phyloP scores from a whole-genome alignment of 2,797 vertebrate genomes.

The Limnodromus scolopaceus region DNA sequence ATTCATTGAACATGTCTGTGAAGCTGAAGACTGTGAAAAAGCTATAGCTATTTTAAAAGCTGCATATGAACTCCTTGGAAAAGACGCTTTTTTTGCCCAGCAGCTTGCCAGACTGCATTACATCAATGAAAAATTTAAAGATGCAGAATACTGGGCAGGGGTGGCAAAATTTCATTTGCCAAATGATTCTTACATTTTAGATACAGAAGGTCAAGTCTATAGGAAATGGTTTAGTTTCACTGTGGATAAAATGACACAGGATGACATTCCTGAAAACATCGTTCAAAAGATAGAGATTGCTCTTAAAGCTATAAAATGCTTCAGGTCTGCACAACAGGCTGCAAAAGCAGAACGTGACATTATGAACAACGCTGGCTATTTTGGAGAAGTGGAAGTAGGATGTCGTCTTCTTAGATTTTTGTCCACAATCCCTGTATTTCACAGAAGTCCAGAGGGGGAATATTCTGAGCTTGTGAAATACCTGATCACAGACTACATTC shows the following conservation, averaged over 20 bases:
- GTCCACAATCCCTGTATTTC: conserved; percentile 75
- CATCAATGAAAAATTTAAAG: conserved; percentile 79
- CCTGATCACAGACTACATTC: conserved; percentile 81
- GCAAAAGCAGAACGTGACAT: conserved; percentile 75
- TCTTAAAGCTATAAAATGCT: conserved; percentile 84
- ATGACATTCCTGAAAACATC: conserved; percentile 61
- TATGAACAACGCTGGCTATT: conserved; percentile 78
- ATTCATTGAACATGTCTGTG: conserved; percentile 82
- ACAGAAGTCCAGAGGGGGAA: conserved; percentile 25
- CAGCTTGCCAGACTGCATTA: conserved; percentile 85
- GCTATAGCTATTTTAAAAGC: conserved; percentile 79
- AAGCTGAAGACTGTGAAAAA: conserved; percentile 61
- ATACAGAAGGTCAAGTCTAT: conserved; percentile 88
- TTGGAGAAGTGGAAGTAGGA: conserved; percentile 83
- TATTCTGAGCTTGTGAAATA: conserved; percentile 78
- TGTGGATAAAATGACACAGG: conserved; percentile 63
- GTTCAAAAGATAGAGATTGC: conserved; percentile 76
- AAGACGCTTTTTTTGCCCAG: conserved; percentile 85
- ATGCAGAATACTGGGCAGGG: conserved; percentile 82
- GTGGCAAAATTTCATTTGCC: conserved; percentile 76
- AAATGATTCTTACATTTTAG: conserved; percentile 83
- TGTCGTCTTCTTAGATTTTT: conserved; percentile 80
- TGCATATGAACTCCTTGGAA: conserved; percentile 78
- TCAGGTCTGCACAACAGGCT: conserved; percentile 79
- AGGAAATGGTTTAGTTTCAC: conserved; percentile 80